Base-by-base conservation (phyloP, 92 coral and sea anemone species). In the Muricea muricata region DNA sequence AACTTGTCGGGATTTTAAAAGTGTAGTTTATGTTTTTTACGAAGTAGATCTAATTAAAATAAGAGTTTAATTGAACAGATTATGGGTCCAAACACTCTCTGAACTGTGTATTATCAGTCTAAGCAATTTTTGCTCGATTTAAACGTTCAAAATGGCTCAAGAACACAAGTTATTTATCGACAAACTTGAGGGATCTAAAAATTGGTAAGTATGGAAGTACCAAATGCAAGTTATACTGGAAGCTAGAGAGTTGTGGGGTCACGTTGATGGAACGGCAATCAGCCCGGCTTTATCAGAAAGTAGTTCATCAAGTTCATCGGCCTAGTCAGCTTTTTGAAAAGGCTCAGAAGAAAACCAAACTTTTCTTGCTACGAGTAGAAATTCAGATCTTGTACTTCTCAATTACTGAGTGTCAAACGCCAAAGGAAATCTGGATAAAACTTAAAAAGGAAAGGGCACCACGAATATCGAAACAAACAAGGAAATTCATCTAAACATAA, bases 401-500 rank as follows among this genome's bases (percentile, higher is more conserved):
- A 17, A 70, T 34, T 33, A 70, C 76, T 34, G 50, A 70, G 8
- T 68, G 75, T 68, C 75, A 68, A 68, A 68, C 47, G 34, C 76
- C 76, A 70, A 70, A 39, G 76, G 52, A 34, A 24, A 70, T 70
- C 21, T 70, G 76, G 76, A 54, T 35, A 24, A 70, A 70, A 42
- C 55, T 70, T 5, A 42, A 70, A 33, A 41, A 72, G 24, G 32
- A 41, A 72, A 23, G 78, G 47, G 3, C 4, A 29, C 25, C 47
- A 32, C 11, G 73, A 29, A 28, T n/a, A 67, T 67, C 12, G 25
- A 9, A 45, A 45, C 14, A 45, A 12, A 45, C 15, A 13, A 17
- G 47, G 78, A 35, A 72, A 72, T 79, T 74, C 85, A 29, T 37
- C 4, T 9, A 85, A 85, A 70, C 26, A 75, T 61, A 85, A 78